Evolutionary conservation across 2,113 vertebrate species (phyloP).

Genomic region (Mustela nigripes): DNA sequence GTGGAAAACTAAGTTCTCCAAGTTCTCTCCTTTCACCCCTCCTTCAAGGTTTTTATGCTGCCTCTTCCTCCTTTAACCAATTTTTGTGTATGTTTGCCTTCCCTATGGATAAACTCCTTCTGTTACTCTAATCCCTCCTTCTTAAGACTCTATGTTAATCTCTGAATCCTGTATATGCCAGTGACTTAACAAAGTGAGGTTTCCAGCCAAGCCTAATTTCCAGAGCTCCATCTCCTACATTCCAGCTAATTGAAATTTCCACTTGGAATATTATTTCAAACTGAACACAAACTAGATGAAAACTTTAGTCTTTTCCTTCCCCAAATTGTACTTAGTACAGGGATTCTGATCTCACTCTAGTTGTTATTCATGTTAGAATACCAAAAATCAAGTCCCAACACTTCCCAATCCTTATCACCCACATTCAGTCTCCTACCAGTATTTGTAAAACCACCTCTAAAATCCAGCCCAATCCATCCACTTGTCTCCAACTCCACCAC

Average conservation of each 20-base stretch:
- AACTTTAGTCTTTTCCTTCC: not conserved
- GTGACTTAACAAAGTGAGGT: not conserved
- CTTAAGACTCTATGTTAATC: not conserved
- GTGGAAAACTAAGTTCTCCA: not conserved
- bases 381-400: not conserved
- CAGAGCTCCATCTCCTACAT: not conserved
- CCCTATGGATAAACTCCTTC: not conserved
- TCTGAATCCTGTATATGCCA: not conserved
- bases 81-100: not conserved
- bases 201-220: not conserved
- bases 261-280: not conserved
- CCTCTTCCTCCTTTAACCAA: not conserved
- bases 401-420: not conserved
- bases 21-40: not conserved
- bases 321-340: not conserved
- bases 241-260: not conserved
- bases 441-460: not conserved
- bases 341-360: not conserved
- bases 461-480: not conserved
- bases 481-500: not conserved
- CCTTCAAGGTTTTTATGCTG: not conserved
- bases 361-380: not conserved
- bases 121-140: not conserved
- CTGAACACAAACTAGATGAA: not conserved
- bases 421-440: not conserved